These are phyloP conservation scores for Drosophila pegasa DNA, from an alignment of 2,888 invertebrate species.

Conservation along the genomic window DNA sequence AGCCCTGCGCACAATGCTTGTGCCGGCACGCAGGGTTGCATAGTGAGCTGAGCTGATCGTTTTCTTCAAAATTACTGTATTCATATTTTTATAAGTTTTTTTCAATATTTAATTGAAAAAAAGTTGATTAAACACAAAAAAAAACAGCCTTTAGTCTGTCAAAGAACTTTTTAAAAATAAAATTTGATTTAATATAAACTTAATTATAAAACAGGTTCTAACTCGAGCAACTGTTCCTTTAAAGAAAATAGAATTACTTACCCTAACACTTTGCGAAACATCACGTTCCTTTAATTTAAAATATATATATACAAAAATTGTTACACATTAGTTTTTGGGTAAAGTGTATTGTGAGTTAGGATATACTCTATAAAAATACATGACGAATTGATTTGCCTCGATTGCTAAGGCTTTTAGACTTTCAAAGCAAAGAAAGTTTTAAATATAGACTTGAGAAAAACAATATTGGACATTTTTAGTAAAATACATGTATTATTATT, in stretches of 20 bases:
- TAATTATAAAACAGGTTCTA: no score
- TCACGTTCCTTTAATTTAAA: slow-evolving; percentile 25
- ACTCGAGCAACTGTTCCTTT: not conserved
- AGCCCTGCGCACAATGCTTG: slow-evolving; percentile 44
- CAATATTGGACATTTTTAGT: slow-evolving; percentile 24
- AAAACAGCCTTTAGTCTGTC: no score
- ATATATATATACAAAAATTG: slow-evolving; percentile 9
- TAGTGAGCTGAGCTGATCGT: not conserved
- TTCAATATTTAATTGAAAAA: not conserved
- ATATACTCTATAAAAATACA: slow-evolving; percentile 2
- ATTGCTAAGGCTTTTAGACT: not conserved
- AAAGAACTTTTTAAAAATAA: no score
- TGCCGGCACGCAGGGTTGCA: slow-evolving; percentile 7
- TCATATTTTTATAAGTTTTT: no score
- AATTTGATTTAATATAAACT: no score
- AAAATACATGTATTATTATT: slow-evolving; percentile 67
- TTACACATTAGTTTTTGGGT: slow-evolving; percentile 5
- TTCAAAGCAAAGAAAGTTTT: not conserved
- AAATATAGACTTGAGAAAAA: slow-evolving; percentile 7
- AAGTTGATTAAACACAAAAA: no score
- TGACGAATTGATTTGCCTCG: slow-evolving; percentile 2
- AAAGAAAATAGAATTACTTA: slow-evolving; percentile 21
- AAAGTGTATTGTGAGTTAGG: slow-evolving; percentile 3
- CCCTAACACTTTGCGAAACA: slow-evolving; percentile 33
- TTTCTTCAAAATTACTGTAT: no score